These are phyloP conservation scores for Teleopsis dalmanni DNA, from an alignment of 1,140 invertebrate genomes.

Conservation along the genomic window DNA sequence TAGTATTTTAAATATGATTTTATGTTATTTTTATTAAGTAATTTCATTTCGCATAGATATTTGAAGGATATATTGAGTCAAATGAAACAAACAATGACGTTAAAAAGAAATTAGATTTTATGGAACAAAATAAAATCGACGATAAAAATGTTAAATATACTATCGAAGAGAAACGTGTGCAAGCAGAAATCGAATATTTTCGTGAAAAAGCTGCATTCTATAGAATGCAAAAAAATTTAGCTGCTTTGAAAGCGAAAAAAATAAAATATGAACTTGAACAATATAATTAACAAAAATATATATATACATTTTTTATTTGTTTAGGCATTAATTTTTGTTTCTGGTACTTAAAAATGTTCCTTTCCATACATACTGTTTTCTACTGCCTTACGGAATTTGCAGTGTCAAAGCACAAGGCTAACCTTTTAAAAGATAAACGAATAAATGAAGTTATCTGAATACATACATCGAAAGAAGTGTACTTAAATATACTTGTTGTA, in stretches of 20 bases:
- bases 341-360: not conserved
- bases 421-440: too few relatives aligned
- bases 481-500: too few relatives aligned
- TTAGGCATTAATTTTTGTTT: too few relatives aligned
- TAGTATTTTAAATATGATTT: too few relatives aligned
- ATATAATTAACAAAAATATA: constrained; percentile 2
- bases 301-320: not conserved
- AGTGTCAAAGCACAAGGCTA: too few relatives aligned
- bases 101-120: too few relatives aligned
- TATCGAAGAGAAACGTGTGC: constrained; percentile 9
- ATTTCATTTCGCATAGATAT: not conserved
- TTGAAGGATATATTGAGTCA: too few relatives aligned
- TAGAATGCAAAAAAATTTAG: constrained; percentile 14
- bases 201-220: constrained; percentile 16
- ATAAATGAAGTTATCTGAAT: too few relatives aligned
- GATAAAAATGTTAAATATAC: not conserved
- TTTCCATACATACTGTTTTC: not conserved
- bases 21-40: not conserved
- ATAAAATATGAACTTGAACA: constrained; percentile 13
- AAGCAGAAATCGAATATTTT: constrained; percentile 16
- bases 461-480: too few relatives aligned
- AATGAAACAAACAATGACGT: too few relatives aligned
- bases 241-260: constrained; percentile 13
- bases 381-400: too few relatives aligned
- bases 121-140: not conserved